Conservation (phyloP, 2,113 vertebrate species). For the Grantiella picta region DNA sequence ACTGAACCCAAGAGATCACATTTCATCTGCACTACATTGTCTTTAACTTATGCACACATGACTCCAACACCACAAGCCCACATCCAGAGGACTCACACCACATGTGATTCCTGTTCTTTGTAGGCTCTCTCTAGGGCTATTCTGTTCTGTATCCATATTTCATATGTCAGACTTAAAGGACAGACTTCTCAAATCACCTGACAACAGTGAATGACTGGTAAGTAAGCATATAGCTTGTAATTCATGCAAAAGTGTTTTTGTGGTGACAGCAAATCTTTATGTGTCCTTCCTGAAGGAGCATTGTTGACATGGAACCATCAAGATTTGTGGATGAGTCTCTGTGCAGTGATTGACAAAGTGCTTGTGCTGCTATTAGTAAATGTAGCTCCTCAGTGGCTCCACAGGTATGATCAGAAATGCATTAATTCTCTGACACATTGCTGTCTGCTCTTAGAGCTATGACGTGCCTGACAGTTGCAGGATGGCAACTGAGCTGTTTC, state of each 20-base stretch:
- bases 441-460: neutral
- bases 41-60: neutral
- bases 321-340: conserved; percentile 27
- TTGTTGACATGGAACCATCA: conserved; percentile 43
- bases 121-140: neutral
- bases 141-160: neutral
- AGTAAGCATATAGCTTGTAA: conserved; percentile 45
- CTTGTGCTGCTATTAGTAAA: conserved; percentile 25
- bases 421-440: conserved; percentile 7
- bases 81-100: neutral
- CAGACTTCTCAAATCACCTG: conserved; percentile 42
- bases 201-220: conserved; percentile 38
- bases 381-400: neutral
- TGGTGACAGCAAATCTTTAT: conserved; percentile 55
- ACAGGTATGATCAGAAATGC: conserved; percentile 1
- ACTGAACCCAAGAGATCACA: neutral
- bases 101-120: neutral
- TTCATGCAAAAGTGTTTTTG: conserved; percentile 46
- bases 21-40: neutral
- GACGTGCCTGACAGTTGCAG: neutral
- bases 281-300: neutral
- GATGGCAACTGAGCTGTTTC: neutral
- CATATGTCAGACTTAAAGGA: conserved; percentile 17
- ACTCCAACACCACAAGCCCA: neutral
- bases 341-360: conserved; percentile 47